A percentile compares a stretch with the other conserved stretches of the same genome.
phyloP scores from a whole-genome alignment of 2,113 vertebrate genomes.

The Leptobrachium ailaonicum region DNA sequence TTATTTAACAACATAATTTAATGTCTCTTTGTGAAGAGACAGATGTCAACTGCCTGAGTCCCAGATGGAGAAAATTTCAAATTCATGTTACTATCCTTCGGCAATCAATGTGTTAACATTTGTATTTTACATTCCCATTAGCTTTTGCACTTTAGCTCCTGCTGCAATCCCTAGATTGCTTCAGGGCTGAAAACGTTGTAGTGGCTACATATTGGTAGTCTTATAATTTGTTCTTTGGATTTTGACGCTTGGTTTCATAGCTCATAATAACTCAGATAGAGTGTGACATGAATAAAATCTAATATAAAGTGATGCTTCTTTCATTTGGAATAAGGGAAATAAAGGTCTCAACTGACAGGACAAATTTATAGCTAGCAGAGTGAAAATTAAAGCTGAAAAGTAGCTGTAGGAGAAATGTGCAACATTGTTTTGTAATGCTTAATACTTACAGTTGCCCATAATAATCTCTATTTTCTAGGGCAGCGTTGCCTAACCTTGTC shows the following conservation, averaged over 20 bases:
- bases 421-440: constrained; percentile 38
- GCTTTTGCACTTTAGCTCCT: not conserved
- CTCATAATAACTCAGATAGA: constrained; percentile 57
- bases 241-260: constrained; percentile 56
- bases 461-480: constrained; percentile 24
- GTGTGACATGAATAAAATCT: constrained; percentile 56
- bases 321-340: constrained; percentile 54
- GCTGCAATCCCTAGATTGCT: constrained; percentile 1
- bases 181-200: constrained; percentile 12
- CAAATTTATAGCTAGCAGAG: constrained; percentile 30
- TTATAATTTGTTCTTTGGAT: constrained; percentile 38
- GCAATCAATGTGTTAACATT: not conserved
- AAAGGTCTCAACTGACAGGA: constrained; percentile 37
- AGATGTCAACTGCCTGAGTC: no score
- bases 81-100: constrained; percentile 11
- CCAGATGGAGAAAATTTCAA: not conserved
- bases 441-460: constrained; percentile 24
- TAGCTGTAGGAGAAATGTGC: constrained; percentile 37
- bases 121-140: constrained; percentile 7
- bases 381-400: constrained; percentile 46
- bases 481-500: not conserved
- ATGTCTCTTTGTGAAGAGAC: no score
- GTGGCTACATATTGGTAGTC: constrained; percentile 38
- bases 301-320: constrained; percentile 62
- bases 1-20: no score